Evolutionary conservation across 2,888 invertebrate species (phyloP), one percentile per base, ranked within the genome.

Genomic region (Micropterix aruncella): DNA sequence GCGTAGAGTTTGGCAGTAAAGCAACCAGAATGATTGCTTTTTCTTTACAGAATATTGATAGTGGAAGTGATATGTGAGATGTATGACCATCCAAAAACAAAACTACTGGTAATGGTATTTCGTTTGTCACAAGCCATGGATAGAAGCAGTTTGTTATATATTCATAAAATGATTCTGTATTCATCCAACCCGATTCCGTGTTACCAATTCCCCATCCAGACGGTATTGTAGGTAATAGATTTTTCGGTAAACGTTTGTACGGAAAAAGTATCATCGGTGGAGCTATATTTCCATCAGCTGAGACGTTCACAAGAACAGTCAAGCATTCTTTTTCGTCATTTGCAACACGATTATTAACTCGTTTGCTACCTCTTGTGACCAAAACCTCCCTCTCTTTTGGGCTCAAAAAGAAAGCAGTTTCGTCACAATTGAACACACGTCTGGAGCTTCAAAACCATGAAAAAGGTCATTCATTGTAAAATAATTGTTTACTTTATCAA

Each of bases 41-140:
- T 46, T 53, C 51, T 38, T 48, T 50, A 42, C 53, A 52, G 48
- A 54, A 52, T 18, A 16, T 44, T 19, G 42, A 44, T 42, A 51
- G 41, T 41, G 47, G 53, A 19, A 52, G 43, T 27, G 52, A 51
- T 46, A 53, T 44, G 38, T 52, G 50, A 15, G 50, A 50, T 3
- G 42, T 48, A 37, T 54, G 54, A 15, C 52, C 52, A 46, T 54
- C 54, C 37, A 54, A 38, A 48, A 53, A 55, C 42, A 54, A 47
- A 12, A 45, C 47, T 17, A 55, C 46, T 9, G 54, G 53, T 12
- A 51, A 36, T 45, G 40, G 37, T 36, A 52, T 49, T 41, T 47
- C 41, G 16, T 53, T 41, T 41, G 50, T 38, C 36, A 37, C n/a
- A 18, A 54, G 46, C 51, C 53, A 55, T 37, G 49, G 49, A 39